Evolutionary conservation across 1,140 invertebrate species (phyloP), one percentile per base, ranked within the genome.

Genomic region (Trichonephila clavipes): DNA sequence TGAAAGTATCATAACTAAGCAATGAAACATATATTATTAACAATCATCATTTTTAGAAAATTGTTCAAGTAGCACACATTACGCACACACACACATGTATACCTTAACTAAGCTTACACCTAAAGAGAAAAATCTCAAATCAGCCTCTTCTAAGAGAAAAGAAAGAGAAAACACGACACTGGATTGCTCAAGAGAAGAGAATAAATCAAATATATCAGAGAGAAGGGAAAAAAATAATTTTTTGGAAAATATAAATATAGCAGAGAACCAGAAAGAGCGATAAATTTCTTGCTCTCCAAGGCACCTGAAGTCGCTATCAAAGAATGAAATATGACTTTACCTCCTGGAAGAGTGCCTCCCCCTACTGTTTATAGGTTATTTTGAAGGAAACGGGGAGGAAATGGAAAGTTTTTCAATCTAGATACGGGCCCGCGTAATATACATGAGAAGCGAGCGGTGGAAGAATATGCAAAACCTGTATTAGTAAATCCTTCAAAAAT

Each of bases 401-500:
- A 24, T 19, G 18, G 64, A 21, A 82, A 61, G 90, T 81, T 91
- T 91, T 92, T 92, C 83, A 92, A 87, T 87, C 82, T 61, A 90
- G 51, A 92, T 62, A 83, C 77, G 28, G 28, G 88, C 72, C 66
- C 34, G 51, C 66, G 19, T 69, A 69, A 88, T 88, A 72, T 51
- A 59, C 19, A 58, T n/a, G 82, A 21, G 85, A 58, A 28, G 51
- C 10, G 86, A 59, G 86, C 21, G 14, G 40, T 19, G 69, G 10
- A 72, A 61, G 81, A 24, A 77, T 86, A 87, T 72, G 83, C 82
- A 87, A 87, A 92, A 87, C 83, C 91, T 34, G 64, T 87, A 87
- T 87, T 92, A 87, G 91, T 92, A 92, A 92, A 92, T 92, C 91
- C 61, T 92, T 92, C 91, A 92, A 92, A 92, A 92, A 92, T 85